A percentile compares a stretch with the other conserved stretches of the same genome.
These are phyloP conservation scores for Calycopis cecrops DNA, from an alignment of 1,140 invertebrate genomes.

Conservation along the genomic window DNA sequence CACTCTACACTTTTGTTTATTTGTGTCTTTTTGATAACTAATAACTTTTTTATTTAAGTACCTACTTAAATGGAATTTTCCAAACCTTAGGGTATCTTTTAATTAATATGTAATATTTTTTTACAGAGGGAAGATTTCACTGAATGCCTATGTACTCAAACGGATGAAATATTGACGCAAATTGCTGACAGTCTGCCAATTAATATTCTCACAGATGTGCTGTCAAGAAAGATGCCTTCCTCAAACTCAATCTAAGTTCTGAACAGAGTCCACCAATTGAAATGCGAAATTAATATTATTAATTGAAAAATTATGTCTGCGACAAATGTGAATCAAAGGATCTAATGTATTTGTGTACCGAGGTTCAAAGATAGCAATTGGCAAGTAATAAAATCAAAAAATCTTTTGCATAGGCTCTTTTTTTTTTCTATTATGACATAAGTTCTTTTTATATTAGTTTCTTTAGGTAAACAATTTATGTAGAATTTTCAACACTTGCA, in stretches of 20 bases:
- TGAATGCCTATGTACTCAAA: conserved; percentile 27
- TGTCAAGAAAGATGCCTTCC: conserved; percentile 35
- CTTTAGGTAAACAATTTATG: too few species aligned
- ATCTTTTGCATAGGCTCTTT: conserved; percentile 15
- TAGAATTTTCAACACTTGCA: too few species aligned
- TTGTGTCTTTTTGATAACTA: neutral
- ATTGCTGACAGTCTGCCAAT: conserved; percentile 36
- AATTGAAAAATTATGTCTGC: conserved; percentile 37
- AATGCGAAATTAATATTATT: conserved; percentile 18
- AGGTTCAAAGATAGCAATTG: conserved; percentile 41
- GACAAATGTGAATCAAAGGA: conserved; percentile 42
- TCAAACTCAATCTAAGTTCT: conserved; percentile 26
- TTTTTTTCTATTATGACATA: neutral
- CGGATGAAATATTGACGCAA: conserved; percentile 34
- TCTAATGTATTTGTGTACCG: conserved; percentile 50
- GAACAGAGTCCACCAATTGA: conserved; percentile 32
- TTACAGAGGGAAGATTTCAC: conserved; percentile 48
- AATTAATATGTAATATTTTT: conserved; percentile 16
- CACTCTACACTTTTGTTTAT: too few species aligned
- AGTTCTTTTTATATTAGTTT: neutral
- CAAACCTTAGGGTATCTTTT: too few species aligned
- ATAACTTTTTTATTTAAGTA: too few species aligned
- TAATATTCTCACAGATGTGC: conserved; percentile 27
- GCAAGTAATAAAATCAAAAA: conserved; percentile 33
- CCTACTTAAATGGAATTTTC: too few species aligned